These are phyloP conservation scores for Mystacornis crossleyi DNA, from an alignment of 2,113 vertebrate genomes.

Conservation along the genomic window DNA sequence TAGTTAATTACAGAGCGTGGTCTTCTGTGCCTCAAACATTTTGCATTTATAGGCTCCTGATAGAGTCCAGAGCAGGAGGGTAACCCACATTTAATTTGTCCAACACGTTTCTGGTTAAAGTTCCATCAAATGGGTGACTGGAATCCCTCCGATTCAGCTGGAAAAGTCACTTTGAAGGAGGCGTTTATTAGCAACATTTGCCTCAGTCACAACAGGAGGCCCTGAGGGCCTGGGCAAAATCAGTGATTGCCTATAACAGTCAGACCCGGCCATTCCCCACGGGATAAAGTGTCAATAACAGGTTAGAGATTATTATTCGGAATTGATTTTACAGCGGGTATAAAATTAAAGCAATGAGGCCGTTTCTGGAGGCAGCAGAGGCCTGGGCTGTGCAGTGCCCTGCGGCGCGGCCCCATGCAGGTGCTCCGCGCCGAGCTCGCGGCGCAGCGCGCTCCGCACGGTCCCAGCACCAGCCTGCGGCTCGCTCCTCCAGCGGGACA, in stretches of 20 bases:
- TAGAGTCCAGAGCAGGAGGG: conserved; percentile 78
- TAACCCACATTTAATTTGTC: conserved; percentile 87
- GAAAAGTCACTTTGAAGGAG: conserved; percentile 75
- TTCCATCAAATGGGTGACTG: conserved; percentile 69
- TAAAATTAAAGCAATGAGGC: not conserved
- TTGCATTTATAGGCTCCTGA: conserved; percentile 79
- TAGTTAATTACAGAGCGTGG: conserved; percentile 75
- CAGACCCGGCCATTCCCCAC: conserved; percentile 4
- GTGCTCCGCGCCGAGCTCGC: not conserved
- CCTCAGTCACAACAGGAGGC: conserved; percentile 74
- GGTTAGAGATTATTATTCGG: conserved; percentile 10
- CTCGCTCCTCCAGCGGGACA: not conserved
- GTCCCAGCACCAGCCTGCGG: not conserved
- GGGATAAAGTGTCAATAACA: conserved; percentile 54
- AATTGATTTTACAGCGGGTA: conserved; percentile 42
- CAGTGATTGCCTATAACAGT: conserved; percentile 64
- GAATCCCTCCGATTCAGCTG: conserved; percentile 62
- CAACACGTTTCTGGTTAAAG: conserved; percentile 83
- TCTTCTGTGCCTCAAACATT: conserved; percentile 76
- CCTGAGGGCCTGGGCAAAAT: conserved; percentile 69
- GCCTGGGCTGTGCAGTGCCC: not conserved
- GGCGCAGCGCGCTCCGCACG: not conserved
- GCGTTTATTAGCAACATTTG: conserved; percentile 79
- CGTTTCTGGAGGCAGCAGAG: not conserved
- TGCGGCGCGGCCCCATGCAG: not conserved